A percentile compares a stretch with the other conserved stretches of the same genome.
Conservation (phyloP, 2,113 vertebrate genomes). For the Hippocampus comes region DNA sequence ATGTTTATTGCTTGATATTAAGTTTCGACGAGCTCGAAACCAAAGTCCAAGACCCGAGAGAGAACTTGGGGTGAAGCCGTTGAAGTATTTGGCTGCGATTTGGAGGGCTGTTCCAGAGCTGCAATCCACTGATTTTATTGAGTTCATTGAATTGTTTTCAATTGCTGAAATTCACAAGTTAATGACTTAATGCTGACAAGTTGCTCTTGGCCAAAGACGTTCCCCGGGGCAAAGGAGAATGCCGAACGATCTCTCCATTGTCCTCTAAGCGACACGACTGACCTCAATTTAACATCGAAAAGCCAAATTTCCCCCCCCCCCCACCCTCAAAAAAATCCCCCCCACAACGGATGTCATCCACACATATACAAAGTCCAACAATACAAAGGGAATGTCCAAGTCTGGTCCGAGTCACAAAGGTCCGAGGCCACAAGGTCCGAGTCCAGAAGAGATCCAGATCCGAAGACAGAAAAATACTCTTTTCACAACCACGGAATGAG, state of each 20-base stretch:
- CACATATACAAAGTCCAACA: no score
- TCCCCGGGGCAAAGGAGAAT: neutral
- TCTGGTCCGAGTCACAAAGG: no score
- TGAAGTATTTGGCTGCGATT: neutral
- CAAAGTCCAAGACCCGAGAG: constrained; percentile 10
- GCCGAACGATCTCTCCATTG: neutral
- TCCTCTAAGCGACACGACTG: neutral
- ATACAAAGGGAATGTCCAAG: no score
- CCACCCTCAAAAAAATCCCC: no score
- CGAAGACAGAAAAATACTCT: no score
- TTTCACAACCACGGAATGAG: no score
- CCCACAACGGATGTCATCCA: no score
- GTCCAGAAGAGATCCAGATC: no score
- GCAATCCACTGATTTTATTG: neutral
- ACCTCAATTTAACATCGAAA: neutral
- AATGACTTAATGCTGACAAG: constrained; percentile 2
- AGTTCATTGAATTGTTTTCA: neutral
- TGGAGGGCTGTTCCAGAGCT: neutral
- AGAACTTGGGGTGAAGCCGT: constrained; percentile 20
- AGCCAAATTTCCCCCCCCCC: neutral
- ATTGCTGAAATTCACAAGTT: constrained; percentile 3
- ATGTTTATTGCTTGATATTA: constrained; percentile 27
- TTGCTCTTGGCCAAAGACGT: constrained; percentile 2
- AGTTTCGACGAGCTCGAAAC: constrained; percentile 23
- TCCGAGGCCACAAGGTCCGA: no score